Evolutionary conservation across 2,888 invertebrate species (phyloP).

Genomic region (Calameuta pallipes): DNA sequence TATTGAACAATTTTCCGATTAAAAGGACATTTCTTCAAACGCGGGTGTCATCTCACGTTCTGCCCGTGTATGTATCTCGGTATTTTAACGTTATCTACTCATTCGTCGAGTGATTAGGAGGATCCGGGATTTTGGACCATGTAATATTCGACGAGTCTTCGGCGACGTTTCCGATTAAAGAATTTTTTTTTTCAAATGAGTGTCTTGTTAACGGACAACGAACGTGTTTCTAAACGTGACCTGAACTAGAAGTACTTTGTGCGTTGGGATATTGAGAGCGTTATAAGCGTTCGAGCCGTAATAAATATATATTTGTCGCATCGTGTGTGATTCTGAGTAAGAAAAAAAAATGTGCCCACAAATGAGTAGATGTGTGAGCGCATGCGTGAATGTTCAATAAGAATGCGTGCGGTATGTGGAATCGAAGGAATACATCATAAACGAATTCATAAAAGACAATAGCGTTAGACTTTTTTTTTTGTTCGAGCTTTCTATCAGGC

Average conservation of each 20-base stretch:
- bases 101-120: neutral
- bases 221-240: conserved; percentile 6
- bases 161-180: neutral
- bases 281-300: neutral
- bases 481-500: conserved; percentile 6
- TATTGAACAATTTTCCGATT: neutral
- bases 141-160: neutral
- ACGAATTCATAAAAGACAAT: conserved; percentile 42
- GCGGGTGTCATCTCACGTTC: neutral
- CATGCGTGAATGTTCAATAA: neutral
- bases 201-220: conserved; percentile 18
- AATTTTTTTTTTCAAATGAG: neutral
- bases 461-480: conserved; percentile 30
- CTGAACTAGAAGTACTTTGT: neutral
- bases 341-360: neutral
- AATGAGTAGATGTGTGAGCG: neutral
- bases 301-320: neutral
- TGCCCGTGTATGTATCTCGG: neutral
- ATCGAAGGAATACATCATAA: conserved; percentile 3
- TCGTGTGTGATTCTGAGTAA: neutral
- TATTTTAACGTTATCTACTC: no score
- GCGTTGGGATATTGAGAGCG: neutral
- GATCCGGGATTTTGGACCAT: neutral
- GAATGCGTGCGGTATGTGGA: neutral
- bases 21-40: neutral